Evolutionary conservation across 2,797 vertebrate species (phyloP).

Genomic region (Xenopus petersii): DNA sequence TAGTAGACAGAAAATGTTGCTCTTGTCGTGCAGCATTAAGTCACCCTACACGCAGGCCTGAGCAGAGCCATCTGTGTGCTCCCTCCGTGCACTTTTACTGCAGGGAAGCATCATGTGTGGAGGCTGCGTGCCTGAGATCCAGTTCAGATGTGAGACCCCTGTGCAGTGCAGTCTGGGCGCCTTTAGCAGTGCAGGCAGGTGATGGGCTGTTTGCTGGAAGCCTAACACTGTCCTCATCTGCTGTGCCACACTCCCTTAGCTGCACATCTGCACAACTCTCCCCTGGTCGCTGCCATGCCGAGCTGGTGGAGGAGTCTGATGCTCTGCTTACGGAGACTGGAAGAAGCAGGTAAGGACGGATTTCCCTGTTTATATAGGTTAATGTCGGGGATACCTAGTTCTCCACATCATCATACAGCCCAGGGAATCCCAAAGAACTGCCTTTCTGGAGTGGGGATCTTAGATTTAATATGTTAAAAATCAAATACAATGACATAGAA

Average conservation of each 20-base stretch:
- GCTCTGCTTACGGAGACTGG: slow-evolving; percentile 40
- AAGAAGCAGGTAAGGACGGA: slow-evolving; percentile 36
- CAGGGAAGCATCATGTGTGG: slow-evolving; percentile 41
- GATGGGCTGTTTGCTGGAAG: slow-evolving; percentile 19
- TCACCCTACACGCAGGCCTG: slow-evolving; percentile 28
- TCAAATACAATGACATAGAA: too few species aligned
- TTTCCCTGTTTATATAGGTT: too few species aligned
- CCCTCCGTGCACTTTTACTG: slow-evolving; percentile 36
- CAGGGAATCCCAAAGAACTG: too few species aligned
- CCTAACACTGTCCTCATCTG: slow-evolving; percentile 13
- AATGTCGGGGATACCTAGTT: too few species aligned
- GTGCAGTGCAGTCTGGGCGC: slow-evolving; percentile 28
- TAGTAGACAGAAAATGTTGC: slow-evolving; percentile 20
- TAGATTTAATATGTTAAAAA: too few species aligned
- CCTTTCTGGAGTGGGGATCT: too few species aligned
- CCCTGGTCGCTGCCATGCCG: slow-evolving; percentile 31
- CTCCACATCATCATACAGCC: too few species aligned
- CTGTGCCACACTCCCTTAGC: neutral
- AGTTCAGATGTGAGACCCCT: slow-evolving; percentile 21
- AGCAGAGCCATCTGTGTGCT: slow-evolving; percentile 40
- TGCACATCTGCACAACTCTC: slow-evolving; percentile 16
- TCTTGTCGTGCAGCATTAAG: slow-evolving; percentile 40
- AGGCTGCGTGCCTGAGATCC: slow-evolving; percentile 20
- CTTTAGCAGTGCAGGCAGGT: slow-evolving; percentile 9
- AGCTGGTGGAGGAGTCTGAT: slow-evolving; percentile 43